phyloP scores from a whole-genome alignment of 2,113 vertebrate genomes.

The Dermatemys mawii region DNA sequence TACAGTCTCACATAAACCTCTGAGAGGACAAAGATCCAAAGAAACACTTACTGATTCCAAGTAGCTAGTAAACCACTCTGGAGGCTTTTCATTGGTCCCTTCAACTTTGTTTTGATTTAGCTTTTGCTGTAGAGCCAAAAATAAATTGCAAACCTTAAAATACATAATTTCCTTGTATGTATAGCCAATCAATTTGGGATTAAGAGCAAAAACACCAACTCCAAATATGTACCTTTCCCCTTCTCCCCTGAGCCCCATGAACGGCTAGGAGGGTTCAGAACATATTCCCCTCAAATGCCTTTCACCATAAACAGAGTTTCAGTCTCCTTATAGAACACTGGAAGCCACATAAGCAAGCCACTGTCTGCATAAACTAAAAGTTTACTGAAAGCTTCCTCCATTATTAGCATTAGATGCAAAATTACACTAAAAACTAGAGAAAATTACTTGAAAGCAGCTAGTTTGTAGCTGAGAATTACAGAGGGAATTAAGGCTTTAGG shows the following conservation, averaged over 20 bases:
- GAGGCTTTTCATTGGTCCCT: constrained; percentile 81
- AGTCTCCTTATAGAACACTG: neutral
- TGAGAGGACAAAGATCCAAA: neutral
- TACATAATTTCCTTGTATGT: neutral
- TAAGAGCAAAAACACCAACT: neutral
- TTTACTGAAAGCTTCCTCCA: neutral
- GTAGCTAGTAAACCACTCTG: constrained; percentile 94
- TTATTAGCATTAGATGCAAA: neutral
- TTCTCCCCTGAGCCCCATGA: neutral
- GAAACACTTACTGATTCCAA: constrained; percentile 88
- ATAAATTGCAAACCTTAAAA: neutral
- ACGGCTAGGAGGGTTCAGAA: neutral
- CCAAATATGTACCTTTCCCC: neutral
- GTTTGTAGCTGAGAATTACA: neutral
- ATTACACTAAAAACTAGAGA: constrained; percentile 1
- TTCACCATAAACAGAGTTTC: neutral
- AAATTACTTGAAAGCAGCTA: neutral
- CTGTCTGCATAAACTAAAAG: neutral
- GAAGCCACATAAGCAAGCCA: neutral
- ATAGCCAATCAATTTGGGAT: neutral
- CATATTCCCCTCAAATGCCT: neutral
- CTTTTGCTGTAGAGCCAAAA: constrained; percentile 32
- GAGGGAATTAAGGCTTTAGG: neutral
- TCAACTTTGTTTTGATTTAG: neutral
- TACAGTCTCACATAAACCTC: neutral